Base-by-base conservation (phyloP, 1,140 invertebrate genomes). In the Neodiprion lecontei region DNA sequence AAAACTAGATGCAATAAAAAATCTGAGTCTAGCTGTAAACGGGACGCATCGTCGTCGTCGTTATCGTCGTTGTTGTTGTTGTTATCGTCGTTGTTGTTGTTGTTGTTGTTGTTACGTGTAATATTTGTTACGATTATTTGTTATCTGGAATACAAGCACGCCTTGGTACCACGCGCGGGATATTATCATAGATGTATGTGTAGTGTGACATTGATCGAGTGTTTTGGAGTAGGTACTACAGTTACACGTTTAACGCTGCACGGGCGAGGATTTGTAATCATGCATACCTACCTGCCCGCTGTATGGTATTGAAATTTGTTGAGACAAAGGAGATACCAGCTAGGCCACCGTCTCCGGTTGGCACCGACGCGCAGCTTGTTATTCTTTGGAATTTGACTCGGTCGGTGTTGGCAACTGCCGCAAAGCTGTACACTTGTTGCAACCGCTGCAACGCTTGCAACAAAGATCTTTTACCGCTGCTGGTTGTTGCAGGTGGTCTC, bases 351-450 rank as follows among this genome's bases (percentile, higher is more conserved):
- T 74, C 74, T 76, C 65, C 75, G 70, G 74, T 78, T 80, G 80
- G 78, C 80, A 80, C 75, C 48, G 50, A 66, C 11, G n/a, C 14
- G 61, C 69, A 48, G 49, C 65, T 66, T 73, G 77, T 74, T 79
- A 77, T 77, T 79, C 78, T 79, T 81, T 81, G 80, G 76, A 81
- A 79, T 76, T 68, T 70, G 77, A 72, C 69, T 72, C 76, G 78
- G 69, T 7, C 74, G 75, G 50, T 73, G 50, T n/a, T 28, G 21
- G 67, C 65, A 70, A 71, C 67, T 12, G 67, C 0, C 21, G 21
- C 21, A 21, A 40, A 40, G 28, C 5, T 40, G 28, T 65, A 14
- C 67, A 69, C 23, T 69, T 61, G 48, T 65, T 67, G 68, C 28
- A 1, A 40, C 28, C 1, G 5, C 5, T 40, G 28, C 28, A 40